Conservation (phyloP, 2,888 invertebrate species). For the Opisthograptis luteolata region DNA sequence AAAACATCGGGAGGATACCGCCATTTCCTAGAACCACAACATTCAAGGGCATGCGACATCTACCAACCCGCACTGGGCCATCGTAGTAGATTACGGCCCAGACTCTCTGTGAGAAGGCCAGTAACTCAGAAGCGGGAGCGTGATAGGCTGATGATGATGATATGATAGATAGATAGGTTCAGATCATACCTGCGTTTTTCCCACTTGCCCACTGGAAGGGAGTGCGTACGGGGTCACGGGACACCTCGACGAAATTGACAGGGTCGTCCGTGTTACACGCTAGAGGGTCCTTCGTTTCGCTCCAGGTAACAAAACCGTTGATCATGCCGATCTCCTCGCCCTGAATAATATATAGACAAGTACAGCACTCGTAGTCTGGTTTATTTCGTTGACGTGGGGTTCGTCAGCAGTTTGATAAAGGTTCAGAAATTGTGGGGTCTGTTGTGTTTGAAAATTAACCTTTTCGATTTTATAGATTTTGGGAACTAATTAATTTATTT, state of each 20-base stretch:
- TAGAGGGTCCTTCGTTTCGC: conserved; percentile 82
- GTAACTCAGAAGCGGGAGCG: too few species aligned
- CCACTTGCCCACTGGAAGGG: conserved; percentile 91
- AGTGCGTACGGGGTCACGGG: conserved; percentile 90
- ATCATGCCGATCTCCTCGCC: conserved; percentile 91
- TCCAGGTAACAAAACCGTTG: conserved; percentile 84
- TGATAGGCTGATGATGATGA: too few species aligned
- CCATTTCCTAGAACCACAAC: too few species aligned
- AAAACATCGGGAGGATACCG: too few species aligned
- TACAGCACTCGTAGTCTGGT: neutral
- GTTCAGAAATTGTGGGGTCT: neutral
- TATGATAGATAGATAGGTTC: neutral
- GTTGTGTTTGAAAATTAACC: neutral
- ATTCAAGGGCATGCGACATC: too few species aligned
- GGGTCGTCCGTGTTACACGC: conserved; percentile 84
- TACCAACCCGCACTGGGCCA: too few species aligned
- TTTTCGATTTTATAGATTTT: neutral
- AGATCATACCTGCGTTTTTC: conserved; percentile 80
- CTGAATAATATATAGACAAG: conserved; percentile 49
- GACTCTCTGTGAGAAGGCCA: too few species aligned
- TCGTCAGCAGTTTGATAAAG: neutral
- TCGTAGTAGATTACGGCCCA: too few species aligned
- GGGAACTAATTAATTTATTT: neutral
- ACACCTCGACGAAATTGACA: conserved; percentile 80
- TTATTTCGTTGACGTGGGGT: conserved; percentile 1